These are phyloP conservation scores for Gambusia holbrooki DNA, from an alignment of 2,113 vertebrate genomes.

Conservation along the genomic window DNA sequence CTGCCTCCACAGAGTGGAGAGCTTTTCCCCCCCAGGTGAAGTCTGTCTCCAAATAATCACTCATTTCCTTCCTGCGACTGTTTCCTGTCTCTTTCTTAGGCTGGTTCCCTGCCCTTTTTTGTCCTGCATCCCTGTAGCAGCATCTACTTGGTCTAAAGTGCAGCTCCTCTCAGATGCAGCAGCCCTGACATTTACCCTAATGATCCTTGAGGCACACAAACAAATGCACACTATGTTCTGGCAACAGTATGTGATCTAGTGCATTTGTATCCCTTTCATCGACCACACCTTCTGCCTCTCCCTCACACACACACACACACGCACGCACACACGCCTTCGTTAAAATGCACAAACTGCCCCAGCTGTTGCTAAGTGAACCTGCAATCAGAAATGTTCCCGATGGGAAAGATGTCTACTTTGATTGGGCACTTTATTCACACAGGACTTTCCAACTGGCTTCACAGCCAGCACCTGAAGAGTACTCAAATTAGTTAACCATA, in stretches of 20 bases:
- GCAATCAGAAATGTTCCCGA: slow-evolving; percentile 50
- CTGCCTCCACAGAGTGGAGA: slow-evolving; percentile 12
- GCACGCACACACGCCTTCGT: not conserved
- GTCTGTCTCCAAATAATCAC: slow-evolving; percentile 37
- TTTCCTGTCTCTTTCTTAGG: slow-evolving; percentile 17
- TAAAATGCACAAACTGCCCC: slow-evolving; percentile 20
- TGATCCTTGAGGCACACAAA: slow-evolving; percentile 27
- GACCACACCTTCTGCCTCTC: not conserved
- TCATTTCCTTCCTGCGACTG: slow-evolving; percentile 27
- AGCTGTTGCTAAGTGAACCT: slow-evolving; percentile 46
- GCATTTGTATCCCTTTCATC: slow-evolving; percentile 30
- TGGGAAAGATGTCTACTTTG: slow-evolving; percentile 51
- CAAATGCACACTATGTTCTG: not conserved
- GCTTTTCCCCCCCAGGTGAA: slow-evolving; percentile 37
- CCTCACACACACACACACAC: not conserved
- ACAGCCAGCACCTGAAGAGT: slow-evolving; percentile 31
- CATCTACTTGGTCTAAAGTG: slow-evolving; percentile 23
- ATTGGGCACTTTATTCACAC: slow-evolving; percentile 55
- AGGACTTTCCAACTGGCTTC: slow-evolving; percentile 34
- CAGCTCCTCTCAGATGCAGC: slow-evolving; percentile 24
- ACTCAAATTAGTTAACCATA: slow-evolving; percentile 21
- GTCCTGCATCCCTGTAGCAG: slow-evolving; percentile 17
- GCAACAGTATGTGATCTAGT: slow-evolving; percentile 27
- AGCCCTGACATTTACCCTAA: slow-evolving; percentile 56
- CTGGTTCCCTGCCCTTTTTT: slow-evolving; percentile 6